Evolutionary conservation across 2,113 vertebrate genomes (phyloP).

Genomic region (Chionodraco myersi): DNA sequence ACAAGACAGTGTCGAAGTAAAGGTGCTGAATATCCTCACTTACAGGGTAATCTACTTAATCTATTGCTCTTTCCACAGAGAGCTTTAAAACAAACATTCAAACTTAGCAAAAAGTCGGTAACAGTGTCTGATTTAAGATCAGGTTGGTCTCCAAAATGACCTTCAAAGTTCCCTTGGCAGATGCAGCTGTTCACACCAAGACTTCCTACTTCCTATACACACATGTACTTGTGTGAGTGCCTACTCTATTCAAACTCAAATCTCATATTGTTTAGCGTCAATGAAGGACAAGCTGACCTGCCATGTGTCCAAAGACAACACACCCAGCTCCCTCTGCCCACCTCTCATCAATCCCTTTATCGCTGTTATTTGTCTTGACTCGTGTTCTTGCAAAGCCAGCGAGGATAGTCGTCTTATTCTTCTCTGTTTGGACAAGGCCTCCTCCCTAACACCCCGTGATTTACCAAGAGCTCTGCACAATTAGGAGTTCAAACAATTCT

Average conservation of each 20-base stretch:
- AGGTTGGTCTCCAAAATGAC: background rate
- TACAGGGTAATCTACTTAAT: background rate
- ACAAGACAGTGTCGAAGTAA: too few species aligned
- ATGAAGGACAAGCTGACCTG: slow-evolving; percentile 30
- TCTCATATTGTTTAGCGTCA: slow-evolving; percentile 10
- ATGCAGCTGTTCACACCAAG: slow-evolving; percentile 42
- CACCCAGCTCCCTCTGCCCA: slow-evolving; percentile 28
- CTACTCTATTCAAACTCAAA: background rate
- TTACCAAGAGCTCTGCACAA: slow-evolving; percentile 64
- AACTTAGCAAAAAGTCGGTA: background rate
- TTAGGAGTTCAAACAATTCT: slow-evolving; percentile 72
- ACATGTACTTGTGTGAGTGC: background rate
- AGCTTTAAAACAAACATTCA: slow-evolving; percentile 1
- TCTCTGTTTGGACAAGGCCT: slow-evolving; percentile 69
- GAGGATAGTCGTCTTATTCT: slow-evolving; percentile 52
- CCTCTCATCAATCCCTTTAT: slow-evolving; percentile 66
- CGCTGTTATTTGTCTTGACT: slow-evolving; percentile 64
- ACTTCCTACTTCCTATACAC: background rate
- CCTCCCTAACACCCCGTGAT: slow-evolving; percentile 63
- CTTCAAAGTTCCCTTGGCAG: background rate
- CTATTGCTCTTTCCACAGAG: background rate
- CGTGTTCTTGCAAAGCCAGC: slow-evolving; percentile 38
- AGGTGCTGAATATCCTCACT: too few species aligned
- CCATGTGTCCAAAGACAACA: slow-evolving; percentile 12
- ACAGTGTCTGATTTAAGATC: background rate